Conservation (phyloP, 2,113 vertebrate genomes). For the Mastomys coucha region DNA sequence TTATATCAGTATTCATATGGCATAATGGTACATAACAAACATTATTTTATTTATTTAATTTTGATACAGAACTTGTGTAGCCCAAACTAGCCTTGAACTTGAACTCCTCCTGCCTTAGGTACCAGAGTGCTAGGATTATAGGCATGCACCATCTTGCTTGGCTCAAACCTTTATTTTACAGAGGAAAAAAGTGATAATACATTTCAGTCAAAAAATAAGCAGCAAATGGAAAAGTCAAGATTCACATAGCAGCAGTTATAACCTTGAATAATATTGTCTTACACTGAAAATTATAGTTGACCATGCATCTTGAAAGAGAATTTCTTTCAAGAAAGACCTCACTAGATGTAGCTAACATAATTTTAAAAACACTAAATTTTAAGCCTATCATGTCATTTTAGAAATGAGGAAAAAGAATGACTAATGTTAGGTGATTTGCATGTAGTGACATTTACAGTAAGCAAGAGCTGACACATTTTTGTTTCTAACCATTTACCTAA, state of each 20-base stretch:
- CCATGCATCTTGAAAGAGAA: background rate
- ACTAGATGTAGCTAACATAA: conserved; percentile 4
- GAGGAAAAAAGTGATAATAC: background rate
- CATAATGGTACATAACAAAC: background rate
- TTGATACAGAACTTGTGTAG: background rate
- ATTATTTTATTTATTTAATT: conserved; percentile 3
- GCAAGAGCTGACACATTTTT: background rate
- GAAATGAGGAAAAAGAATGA: conserved; percentile 3
- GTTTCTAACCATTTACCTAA: conserved; percentile 45
- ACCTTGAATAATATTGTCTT: conserved; percentile 41
- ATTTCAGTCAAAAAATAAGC: background rate
- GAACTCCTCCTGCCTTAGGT: background rate
- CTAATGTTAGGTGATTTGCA: conserved; percentile 17
- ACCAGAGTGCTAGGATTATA: background rate
- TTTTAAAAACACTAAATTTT: conserved; percentile 24
- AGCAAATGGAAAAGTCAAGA: conserved; percentile 49
- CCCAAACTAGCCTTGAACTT: background rate
- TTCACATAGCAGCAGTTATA: background rate
- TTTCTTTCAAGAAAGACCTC: conserved; percentile 1
- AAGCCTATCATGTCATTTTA: conserved; percentile 27
- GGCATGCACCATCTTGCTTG: background rate
- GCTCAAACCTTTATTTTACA: background rate
- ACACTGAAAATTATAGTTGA: conserved; percentile 41
- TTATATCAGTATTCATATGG: background rate
- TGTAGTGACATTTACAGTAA: conserved; percentile 15